Conservation (phyloP, 1,140 invertebrate genomes). For the Camponotus floridanus region DNA sequence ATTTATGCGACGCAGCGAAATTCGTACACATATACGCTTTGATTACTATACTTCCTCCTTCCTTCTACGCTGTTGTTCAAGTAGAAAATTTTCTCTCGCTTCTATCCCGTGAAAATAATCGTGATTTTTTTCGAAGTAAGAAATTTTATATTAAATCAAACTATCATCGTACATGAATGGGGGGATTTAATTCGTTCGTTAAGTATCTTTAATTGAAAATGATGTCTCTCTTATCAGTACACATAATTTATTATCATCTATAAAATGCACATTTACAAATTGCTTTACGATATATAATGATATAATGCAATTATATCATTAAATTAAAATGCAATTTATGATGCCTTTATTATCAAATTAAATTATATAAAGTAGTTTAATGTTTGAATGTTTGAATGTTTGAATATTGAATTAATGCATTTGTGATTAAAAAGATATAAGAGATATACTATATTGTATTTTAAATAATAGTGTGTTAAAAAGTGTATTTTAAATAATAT, state of each 20-base stretch:
- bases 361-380: background rate
- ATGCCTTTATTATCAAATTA: background rate
- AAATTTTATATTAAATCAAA: background rate
- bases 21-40: background rate
- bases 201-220: background rate
- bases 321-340: conserved; percentile 2
- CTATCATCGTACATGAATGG: background rate
- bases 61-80: background rate
- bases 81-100: background rate
- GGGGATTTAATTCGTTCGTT: background rate
- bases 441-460: background rate
- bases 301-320: background rate
- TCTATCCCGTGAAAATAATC: background rate
- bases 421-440: background rate
- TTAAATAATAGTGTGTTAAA: background rate
- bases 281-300: conserved; percentile 1
- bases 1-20: conserved; percentile 11
- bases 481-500: background rate
- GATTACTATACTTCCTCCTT: background rate
- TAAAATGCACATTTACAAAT: background rate
- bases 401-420: background rate
- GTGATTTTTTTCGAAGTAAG: background rate
- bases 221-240: conserved; percentile 15
- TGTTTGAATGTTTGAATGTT: background rate
- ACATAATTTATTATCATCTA: conserved; percentile 25